Percentiles rank a stretch among this genome's conserved stretches.
phyloP scores from a whole-genome alignment of 2,888 invertebrate genomes.

The Conops quadrifasciatus region DNA sequence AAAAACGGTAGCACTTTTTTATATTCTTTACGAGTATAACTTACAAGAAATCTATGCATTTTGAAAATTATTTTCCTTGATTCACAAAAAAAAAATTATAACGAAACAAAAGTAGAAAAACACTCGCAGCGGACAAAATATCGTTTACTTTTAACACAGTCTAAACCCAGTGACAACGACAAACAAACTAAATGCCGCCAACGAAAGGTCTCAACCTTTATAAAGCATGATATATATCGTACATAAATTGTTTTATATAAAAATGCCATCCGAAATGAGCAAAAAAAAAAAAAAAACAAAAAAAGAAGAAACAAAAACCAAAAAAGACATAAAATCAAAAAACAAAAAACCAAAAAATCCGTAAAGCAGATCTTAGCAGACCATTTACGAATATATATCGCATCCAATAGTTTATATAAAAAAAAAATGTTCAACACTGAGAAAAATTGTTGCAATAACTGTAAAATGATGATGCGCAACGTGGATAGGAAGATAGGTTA shows the following conservation, averaged over 20 bases:
- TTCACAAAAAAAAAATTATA: constrained; percentile 26
- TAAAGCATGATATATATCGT: constrained; percentile 49
- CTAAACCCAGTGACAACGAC: constrained; percentile 54
- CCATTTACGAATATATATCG: too few relatives aligned
- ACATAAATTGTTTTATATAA: neutral
- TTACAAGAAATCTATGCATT: constrained; percentile 61
- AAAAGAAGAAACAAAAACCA: neutral
- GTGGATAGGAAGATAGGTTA: constrained; percentile 2
- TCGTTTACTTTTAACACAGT: constrained; percentile 42
- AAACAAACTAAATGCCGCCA: constrained; percentile 62
- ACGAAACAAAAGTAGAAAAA: constrained; percentile 1
- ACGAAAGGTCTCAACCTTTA: constrained; percentile 57
- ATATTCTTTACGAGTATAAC: constrained; percentile 43
- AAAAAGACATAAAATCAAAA: neutral
- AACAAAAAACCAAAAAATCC: neutral
- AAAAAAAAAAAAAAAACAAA: neutral
- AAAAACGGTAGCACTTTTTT: neutral
- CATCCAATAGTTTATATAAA: neutral
- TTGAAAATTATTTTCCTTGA: constrained; percentile 23
- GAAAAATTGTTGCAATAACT: neutral
- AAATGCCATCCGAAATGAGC: neutral
- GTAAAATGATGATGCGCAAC: neutral
- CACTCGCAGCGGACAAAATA: constrained; percentile 21
- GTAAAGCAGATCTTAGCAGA: neutral
- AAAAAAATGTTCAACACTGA: neutral